Percentiles rank a stretch among this genome's conserved stretches.
These are phyloP conservation scores for Helobdella robusta DNA, from an alignment of 2,888 invertebrate species.

Conservation along the genomic window DNA sequence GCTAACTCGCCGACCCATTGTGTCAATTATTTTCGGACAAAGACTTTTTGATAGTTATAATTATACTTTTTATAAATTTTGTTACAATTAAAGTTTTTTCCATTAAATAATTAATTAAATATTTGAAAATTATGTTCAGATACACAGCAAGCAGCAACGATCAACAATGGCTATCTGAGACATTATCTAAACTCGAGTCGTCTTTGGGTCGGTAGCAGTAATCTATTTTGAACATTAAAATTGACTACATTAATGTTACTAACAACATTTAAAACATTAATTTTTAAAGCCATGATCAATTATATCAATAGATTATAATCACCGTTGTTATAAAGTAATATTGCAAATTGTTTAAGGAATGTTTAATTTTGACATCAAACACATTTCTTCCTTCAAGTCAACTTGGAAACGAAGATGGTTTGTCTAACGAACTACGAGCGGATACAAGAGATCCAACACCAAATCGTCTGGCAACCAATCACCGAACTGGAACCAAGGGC, in stretches of 20 bases:
- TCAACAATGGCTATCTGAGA: conserved; percentile 53
- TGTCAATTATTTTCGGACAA: neutral
- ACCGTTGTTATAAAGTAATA: too few species aligned
- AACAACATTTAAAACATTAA: too few species aligned
- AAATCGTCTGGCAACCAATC: conserved; percentile 58
- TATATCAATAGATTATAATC: too few species aligned
- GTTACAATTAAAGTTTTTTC: neutral
- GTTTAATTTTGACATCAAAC: too few species aligned
- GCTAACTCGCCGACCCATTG: too few species aligned
- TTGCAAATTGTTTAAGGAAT: too few species aligned
- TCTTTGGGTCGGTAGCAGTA: conserved; percentile 55
- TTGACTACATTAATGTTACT: too few species aligned
- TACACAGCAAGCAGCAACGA: conserved; percentile 54
- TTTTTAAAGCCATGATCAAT: too few species aligned
- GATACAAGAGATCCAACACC: conserved; percentile 57
- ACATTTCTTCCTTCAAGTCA: conserved; percentile 47
- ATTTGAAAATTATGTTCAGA: neutral
- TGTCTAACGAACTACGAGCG: conserved; percentile 61
- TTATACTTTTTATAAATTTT: neutral
- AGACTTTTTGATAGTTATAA: neutral
- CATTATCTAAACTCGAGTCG: conserved; percentile 56
- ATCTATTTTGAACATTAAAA: too few species aligned
- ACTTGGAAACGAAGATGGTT: conserved; percentile 59
- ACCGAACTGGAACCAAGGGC: conserved; percentile 56
- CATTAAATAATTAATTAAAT: too few species aligned